A percentile compares a stretch with the other conserved stretches of the same genome.
Evolutionary conservation across 2,113 vertebrate species (phyloP).

Genomic region (Scophthalmus maximus): DNA sequence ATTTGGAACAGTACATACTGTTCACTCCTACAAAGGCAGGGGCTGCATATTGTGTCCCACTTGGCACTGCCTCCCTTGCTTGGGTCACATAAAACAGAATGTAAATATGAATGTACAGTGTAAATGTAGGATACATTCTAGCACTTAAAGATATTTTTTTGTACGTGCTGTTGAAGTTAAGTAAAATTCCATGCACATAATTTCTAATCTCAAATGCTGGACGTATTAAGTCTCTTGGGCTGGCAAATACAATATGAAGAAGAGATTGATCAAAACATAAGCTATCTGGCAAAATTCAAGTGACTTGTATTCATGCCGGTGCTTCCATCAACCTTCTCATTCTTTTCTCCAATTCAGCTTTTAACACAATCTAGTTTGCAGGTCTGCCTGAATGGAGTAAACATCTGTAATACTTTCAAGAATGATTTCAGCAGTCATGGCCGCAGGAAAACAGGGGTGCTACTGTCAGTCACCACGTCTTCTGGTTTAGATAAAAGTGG

Average conservation of each 20-base stretch:
- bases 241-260: background rate
- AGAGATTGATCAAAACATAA: background rate
- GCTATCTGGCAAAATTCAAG: background rate
- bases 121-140: background rate
- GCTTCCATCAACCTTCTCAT: background rate
- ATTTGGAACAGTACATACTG: slow-evolving; percentile 31
- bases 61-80: slow-evolving; percentile 18
- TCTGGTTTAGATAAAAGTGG: background rate
- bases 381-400: background rate
- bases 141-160: background rate
- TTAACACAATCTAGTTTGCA: background rate
- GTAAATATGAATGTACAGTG: slow-evolving; percentile 11
- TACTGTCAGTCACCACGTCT: no score
- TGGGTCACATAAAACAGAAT: slow-evolving; percentile 14
- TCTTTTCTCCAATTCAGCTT: background rate
- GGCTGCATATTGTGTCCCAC: slow-evolving; percentile 28
- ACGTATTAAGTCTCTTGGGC: background rate
- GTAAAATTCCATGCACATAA: background rate
- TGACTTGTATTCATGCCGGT: background rate
- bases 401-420: background rate
- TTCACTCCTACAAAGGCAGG: slow-evolving; percentile 5
- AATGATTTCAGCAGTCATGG: background rate
- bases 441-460: background rate
- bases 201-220: background rate
- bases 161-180: background rate